Evolutionary conservation across 2,888 invertebrate genomes (phyloP).

Genomic region (Mythimna pallens): DNA sequence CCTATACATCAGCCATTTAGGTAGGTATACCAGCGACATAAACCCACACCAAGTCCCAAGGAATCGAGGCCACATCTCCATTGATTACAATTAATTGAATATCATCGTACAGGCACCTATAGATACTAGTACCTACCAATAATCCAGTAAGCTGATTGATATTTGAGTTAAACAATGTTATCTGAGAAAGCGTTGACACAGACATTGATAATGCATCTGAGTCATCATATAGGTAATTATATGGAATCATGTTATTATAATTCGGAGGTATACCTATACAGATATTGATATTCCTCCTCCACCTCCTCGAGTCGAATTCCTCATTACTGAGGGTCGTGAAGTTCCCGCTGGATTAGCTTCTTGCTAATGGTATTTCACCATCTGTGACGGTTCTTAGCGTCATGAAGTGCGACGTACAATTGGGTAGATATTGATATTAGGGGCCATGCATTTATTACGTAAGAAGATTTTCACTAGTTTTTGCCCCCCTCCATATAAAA

Average conservation of each 20-base stretch:
- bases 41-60: constrained; percentile 4
- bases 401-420: too few relatives aligned
- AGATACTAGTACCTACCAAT: background rate
- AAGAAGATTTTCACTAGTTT: too few relatives aligned
- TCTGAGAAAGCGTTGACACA: constrained; percentile 30
- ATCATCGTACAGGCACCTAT: constrained; percentile 23
- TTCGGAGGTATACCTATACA: background rate
- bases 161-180: constrained; percentile 30
- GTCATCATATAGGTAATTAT: background rate
- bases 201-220: constrained; percentile 17
- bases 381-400: too few relatives aligned
- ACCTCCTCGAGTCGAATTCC: too few relatives aligned
- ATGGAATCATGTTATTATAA: background rate
- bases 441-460: too few relatives aligned
- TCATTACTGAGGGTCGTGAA: too few relatives aligned
- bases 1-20: background rate
- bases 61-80: constrained; percentile 26
- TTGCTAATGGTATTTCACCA: too few relatives aligned
- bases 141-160: constrained; percentile 34
- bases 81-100: constrained; percentile 46
- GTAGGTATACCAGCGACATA: background rate
- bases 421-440: background rate
- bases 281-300: background rate
- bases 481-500: too few relatives aligned
- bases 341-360: too few relatives aligned